These are phyloP conservation scores for Macrophya alboannulata DNA, from an alignment of 2,888 invertebrate genomes.

Conservation along the genomic window DNA sequence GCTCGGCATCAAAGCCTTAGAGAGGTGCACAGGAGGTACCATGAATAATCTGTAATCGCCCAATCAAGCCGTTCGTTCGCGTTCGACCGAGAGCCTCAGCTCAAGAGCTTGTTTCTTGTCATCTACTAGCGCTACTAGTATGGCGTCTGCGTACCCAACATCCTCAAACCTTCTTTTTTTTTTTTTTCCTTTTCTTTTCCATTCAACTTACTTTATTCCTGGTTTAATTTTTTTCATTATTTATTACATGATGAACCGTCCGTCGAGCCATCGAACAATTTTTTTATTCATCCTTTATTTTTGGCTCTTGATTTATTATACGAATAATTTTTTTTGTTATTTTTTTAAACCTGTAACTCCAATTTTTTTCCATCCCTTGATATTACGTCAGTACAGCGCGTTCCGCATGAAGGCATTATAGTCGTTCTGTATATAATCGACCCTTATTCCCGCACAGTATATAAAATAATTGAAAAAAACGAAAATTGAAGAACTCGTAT, in stretches of 20 bases:
- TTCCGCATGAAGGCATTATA: background rate
- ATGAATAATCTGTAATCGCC: constrained; percentile 74
- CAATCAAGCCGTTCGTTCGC: constrained; percentile 71
- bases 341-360: background rate
- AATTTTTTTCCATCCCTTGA: background rate
- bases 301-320: background rate
- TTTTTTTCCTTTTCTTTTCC: constrained; percentile 61
- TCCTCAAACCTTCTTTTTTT: constrained; percentile 67
- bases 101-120: constrained; percentile 70
- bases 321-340: too few relatives aligned
- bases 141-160: constrained; percentile 64
- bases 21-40: constrained; percentile 66
- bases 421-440: background rate
- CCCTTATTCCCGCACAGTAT: background rate
- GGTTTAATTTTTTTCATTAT: background rate
- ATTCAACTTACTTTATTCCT: constrained; percentile 56
- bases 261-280: background rate
- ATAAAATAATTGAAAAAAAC: background rate
- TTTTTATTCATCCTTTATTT: background rate
- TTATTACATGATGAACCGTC: background rate
- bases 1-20: constrained; percentile 36
- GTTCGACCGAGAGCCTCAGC: constrained; percentile 66
- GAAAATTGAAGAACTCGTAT: constrained; percentile 42
- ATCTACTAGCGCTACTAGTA: constrained; percentile 61
- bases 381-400: background rate